Evolutionary conservation across 2,113 vertebrate genomes (phyloP).

Genomic region (Martes martes): DNA sequence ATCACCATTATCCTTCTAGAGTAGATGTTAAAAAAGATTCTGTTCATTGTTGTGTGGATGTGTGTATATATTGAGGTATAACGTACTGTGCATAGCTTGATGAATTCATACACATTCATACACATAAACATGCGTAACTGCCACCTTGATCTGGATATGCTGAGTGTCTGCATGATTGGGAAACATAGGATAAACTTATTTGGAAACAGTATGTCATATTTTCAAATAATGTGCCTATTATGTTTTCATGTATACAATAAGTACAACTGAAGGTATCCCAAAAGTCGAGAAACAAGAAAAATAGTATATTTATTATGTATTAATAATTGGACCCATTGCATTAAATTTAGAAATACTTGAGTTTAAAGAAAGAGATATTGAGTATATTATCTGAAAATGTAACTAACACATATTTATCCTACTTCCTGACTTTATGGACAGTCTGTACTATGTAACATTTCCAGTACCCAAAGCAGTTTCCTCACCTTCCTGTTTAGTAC

Average conservation of each 20-base stretch:
- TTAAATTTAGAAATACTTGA: constrained; percentile 31
- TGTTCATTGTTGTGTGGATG: not conserved
- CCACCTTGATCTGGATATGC: not conserved
- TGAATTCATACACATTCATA: not conserved
- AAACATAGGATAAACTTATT: not conserved
- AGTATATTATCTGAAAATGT: not conserved
- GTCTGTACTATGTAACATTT: no score
- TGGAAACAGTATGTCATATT: not conserved
- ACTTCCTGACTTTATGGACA: not conserved
- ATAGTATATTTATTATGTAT: not conserved
- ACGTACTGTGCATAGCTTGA: not conserved
- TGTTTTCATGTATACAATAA: not conserved
- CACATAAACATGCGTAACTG: not conserved
- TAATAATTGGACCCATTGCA: not conserved
- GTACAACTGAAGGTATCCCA: not conserved
- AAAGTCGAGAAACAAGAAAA: not conserved
- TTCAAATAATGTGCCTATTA: not conserved
- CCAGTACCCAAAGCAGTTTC: no score
- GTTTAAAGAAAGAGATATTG: not conserved
- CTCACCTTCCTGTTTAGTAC: no score
- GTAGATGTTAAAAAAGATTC: not conserved
- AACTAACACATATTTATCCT: not conserved
- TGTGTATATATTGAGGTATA: not conserved
- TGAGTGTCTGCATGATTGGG: not conserved
- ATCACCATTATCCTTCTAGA: not conserved